Evolutionary conservation across 2,797 vertebrate genomes (phyloP).

Genomic region (Enoplosus armatus): DNA sequence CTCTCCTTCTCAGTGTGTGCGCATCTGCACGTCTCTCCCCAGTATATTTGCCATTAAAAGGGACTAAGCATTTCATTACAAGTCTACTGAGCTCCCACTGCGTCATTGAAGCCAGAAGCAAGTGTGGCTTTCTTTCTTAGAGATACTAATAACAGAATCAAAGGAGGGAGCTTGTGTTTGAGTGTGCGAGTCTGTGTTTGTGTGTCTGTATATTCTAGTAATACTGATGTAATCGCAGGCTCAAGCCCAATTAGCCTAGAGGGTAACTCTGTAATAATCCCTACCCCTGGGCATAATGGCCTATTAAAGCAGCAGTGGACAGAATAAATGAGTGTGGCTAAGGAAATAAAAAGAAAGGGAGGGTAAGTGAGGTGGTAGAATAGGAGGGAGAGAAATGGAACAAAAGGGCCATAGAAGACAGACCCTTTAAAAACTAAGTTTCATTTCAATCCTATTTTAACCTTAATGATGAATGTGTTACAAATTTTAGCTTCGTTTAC

Average conservation of each 20-base stretch:
- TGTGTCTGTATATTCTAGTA: conserved; percentile 72
- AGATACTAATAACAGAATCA: conserved; percentile 73
- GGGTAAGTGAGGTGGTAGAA: neutral
- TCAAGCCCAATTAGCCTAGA: conserved; percentile 83
- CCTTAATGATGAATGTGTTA: neutral
- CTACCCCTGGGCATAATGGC: conserved; percentile 81
- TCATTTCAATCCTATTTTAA: neutral
- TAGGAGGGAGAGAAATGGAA: neutral
- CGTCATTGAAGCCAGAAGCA: conserved; percentile 62
- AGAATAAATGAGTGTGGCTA: conserved; percentile 74
- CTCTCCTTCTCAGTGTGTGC: conserved; percentile 26
- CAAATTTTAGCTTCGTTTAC: neutral
- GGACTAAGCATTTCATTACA: conserved; percentile 73
- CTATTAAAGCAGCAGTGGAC: conserved; percentile 79
- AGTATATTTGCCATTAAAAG: conserved; percentile 62
- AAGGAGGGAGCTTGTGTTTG: conserved; percentile 48
- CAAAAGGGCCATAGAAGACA: conserved; percentile 2
- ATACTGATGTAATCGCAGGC: conserved; percentile 79
- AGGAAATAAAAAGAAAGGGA: conserved; percentile 33
- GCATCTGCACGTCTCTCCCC: conserved; percentile 44
- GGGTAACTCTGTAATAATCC: conserved; percentile 83
- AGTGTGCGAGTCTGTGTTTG: conserved; percentile 49
- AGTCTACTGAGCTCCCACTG: conserved; percentile 65
- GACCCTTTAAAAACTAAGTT: neutral
- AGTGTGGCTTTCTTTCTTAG: conserved; percentile 58